These are phyloP conservation scores for Aleiodes alternator DNA, from an alignment of 2,888 invertebrate species.

Conservation along the genomic window DNA sequence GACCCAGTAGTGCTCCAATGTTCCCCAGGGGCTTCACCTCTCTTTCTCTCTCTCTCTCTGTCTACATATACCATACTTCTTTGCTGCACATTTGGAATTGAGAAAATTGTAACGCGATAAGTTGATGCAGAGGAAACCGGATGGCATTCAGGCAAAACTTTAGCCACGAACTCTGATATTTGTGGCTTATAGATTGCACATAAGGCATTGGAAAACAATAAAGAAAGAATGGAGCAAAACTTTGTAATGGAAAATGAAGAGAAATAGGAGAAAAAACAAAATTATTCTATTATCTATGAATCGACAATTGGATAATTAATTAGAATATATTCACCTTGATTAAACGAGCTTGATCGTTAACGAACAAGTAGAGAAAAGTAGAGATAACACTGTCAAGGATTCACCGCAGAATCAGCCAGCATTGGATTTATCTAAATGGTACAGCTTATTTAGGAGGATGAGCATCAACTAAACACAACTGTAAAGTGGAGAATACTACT, in stretches of 20 bases:
- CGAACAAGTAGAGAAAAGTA: slow-evolving; percentile 1
- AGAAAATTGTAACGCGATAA: slow-evolving; percentile 27
- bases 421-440: slow-evolving; percentile 25
- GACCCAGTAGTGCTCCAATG: slow-evolving; percentile 9
- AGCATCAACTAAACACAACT: slow-evolving; percentile 16
- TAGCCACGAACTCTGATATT: background rate
- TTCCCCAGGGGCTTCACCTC: slow-evolving; percentile 25
- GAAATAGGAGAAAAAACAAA: no score
- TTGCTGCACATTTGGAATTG: slow-evolving; percentile 25
- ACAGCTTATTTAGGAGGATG: slow-evolving; percentile 19
- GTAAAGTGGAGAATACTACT: background rate
- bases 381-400: slow-evolving; percentile 20
- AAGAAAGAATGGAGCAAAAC: background rate
- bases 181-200: slow-evolving; percentile 5
- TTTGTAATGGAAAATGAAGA: no score
- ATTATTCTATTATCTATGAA: no score
- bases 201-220: slow-evolving; percentile 13
- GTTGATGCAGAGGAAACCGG: slow-evolving; percentile 23
- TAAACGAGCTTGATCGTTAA: slow-evolving; percentile 11
- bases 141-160: slow-evolving; percentile 2
- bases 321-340: background rate
- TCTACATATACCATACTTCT: slow-evolving; percentile 4
- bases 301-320: no score
- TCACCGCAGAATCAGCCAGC: slow-evolving; percentile 15
- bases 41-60: background rate